phyloP scores from a whole-genome alignment of 2,888 invertebrate species.

The Pollenia angustigena region DNA sequence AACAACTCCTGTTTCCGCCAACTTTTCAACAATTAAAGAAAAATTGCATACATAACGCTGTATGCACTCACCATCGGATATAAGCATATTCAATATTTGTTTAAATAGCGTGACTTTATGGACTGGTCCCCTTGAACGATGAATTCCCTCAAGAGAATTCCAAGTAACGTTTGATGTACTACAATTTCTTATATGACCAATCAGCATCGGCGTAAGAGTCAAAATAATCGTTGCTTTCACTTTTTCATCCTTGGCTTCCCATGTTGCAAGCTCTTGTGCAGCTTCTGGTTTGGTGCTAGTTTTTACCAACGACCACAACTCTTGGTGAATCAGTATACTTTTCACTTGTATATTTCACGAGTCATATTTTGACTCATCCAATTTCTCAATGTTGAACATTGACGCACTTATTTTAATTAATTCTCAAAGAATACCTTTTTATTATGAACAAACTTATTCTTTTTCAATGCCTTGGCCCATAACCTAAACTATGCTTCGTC shows the following conservation, averaged over 20 bases:
- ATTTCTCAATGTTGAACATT: constrained; percentile 22
- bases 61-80: constrained; percentile 41
- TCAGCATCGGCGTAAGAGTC: constrained; percentile 67
- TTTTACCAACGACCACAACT: neutral
- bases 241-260: constrained; percentile 65
- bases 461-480: too few species aligned
- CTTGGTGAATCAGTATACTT: too few species aligned
- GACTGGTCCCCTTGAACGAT: neutral
- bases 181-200: constrained; percentile 25
- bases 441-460: too few species aligned
- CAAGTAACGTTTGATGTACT: too few species aligned
- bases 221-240: constrained; percentile 69
- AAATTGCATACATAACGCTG: constrained; percentile 51
- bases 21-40: constrained; percentile 21
- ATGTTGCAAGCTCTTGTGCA: neutral
- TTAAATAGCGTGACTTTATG: too few species aligned
- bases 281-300: neutral
- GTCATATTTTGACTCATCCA: constrained; percentile 12
- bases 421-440: too few species aligned
- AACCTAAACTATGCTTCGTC: too few species aligned
- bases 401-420: neutral
- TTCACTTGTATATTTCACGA: too few species aligned
- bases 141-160: too few species aligned
- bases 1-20: neutral
- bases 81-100: constrained; percentile 34